These are phyloP conservation scores for Plestiodon gilberti DNA, from an alignment of 2,113 vertebrate species.

Conservation along the genomic window DNA sequence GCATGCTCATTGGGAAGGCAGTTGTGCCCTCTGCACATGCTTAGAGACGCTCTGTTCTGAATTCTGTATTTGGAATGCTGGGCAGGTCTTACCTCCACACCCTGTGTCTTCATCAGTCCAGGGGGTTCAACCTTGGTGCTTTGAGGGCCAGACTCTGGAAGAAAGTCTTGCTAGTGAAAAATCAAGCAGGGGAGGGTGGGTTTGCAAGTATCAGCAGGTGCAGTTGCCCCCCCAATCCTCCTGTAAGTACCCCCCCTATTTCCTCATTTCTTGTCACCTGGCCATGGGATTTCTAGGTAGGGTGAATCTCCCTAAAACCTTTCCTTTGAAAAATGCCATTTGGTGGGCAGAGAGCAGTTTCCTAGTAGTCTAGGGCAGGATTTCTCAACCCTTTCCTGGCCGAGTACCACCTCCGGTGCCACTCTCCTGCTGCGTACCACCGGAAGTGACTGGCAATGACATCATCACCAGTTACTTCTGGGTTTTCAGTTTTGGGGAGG, in stretches of 20 bases:
- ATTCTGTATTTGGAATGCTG: background rate
- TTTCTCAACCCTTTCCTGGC: no score
- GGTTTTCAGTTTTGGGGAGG: no score
- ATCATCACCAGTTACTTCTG: no score
- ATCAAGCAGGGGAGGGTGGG: no score
- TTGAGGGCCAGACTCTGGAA: background rate
- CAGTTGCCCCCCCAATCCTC: no score
- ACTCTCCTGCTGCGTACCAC: no score
- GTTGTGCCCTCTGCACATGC: background rate
- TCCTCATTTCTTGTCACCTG: background rate
- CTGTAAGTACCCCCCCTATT: background rate
- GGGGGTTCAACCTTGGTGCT: background rate
- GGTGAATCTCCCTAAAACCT: background rate
- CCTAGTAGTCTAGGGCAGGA: no score
- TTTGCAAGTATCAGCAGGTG: no score
- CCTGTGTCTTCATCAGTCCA: background rate
- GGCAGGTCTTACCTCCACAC: background rate
- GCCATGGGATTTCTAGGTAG: no score
- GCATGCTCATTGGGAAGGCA: background rate
- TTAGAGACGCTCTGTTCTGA: background rate
- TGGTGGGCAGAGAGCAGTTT: background rate
- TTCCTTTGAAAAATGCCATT: background rate
- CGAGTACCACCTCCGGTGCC: no score
- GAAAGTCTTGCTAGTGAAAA: no score
- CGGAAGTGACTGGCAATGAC: no score